Evolutionary conservation across 2,797 vertebrate genomes (phyloP).

Genomic region (Mareca strepera): DNA sequence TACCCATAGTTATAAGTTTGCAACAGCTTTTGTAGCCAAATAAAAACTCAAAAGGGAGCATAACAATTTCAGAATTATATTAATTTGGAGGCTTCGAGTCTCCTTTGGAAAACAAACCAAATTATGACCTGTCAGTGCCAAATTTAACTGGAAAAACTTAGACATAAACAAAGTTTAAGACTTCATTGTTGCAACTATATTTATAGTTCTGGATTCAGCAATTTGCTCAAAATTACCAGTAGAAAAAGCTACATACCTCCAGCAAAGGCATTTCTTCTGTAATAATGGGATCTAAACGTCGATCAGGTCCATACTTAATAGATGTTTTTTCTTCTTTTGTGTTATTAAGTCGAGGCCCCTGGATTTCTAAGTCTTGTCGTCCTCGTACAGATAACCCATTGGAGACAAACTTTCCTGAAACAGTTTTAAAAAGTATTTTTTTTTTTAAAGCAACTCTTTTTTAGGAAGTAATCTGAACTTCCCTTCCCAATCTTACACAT

Average conservation of each 20-base stretch:
- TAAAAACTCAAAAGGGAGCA: background rate
- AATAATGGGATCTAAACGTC: constrained; percentile 92
- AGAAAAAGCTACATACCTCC: constrained; percentile 83
- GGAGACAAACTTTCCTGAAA: constrained; percentile 79
- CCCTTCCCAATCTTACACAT: background rate
- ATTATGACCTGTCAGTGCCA: background rate
- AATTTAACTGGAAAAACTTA: background rate
- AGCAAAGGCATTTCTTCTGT: constrained; percentile 94
- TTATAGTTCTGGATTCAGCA: background rate
- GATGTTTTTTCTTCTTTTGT: constrained; percentile 98
- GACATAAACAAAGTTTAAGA: background rate
- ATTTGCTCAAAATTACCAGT: background rate
- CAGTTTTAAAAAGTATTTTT: background rate
- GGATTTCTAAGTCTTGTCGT: constrained; percentile 93
- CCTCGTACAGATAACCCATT: constrained; percentile 87
- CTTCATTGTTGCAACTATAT: background rate
- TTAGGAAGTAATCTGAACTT: background rate
- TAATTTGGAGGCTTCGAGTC: background rate
- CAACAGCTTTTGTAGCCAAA: no score
- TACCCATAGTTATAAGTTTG: background rate
- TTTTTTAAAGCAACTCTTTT: background rate
- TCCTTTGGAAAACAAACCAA: background rate
- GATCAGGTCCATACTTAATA: constrained; percentile 90
- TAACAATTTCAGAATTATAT: background rate
- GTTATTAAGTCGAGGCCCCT: constrained; percentile 92